phyloP scores from a whole-genome alignment of 1,140 invertebrate species.

The Pseudobourletiella spinata region DNA sequence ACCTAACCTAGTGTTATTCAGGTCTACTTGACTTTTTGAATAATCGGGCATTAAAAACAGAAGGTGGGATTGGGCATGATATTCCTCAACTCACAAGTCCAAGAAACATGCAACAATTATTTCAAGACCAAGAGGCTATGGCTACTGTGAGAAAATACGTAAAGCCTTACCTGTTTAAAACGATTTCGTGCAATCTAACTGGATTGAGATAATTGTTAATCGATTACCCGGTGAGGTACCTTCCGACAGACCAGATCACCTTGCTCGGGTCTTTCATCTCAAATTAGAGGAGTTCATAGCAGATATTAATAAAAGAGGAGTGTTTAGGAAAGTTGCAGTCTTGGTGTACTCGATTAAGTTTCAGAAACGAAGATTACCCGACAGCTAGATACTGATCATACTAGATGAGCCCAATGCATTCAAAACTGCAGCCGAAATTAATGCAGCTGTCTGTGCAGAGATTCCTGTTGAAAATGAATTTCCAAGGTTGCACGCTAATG shows the following conservation, averaged over 20 bases:
- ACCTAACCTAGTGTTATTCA: too few species aligned
- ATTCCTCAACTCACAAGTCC: too few species aligned
- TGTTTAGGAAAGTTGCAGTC: constrained; percentile 37
- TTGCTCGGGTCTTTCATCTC: constrained; percentile 41
- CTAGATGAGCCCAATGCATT: constrained; percentile 30
- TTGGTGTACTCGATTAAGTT: constrained; percentile 40
- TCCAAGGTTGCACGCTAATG: constrained; percentile 12
- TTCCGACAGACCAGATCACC: constrained; percentile 42
- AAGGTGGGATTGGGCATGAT: too few species aligned
- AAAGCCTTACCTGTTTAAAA: too few species aligned
- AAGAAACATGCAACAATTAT: too few species aligned
- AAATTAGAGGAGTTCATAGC: constrained; percentile 2
- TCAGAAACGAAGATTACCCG: constrained; percentile 39
- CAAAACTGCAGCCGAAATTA: constrained; percentile 23
- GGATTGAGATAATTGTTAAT: too few species aligned
- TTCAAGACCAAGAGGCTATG: too few species aligned
- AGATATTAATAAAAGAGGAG: not conserved
- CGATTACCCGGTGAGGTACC: too few species aligned
- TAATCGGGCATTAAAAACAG: too few species aligned
- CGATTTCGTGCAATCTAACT: too few species aligned
- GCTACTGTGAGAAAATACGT: too few species aligned
- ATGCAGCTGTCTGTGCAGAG: constrained; percentile 32
- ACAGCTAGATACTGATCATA: constrained; percentile 37
- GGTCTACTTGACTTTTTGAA: too few species aligned
- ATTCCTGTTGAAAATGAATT: constrained; percentile 33